Base-by-base conservation (phyloP, 2,113 vertebrate species). In the Cryptomyrus ogoouensis region DNA sequence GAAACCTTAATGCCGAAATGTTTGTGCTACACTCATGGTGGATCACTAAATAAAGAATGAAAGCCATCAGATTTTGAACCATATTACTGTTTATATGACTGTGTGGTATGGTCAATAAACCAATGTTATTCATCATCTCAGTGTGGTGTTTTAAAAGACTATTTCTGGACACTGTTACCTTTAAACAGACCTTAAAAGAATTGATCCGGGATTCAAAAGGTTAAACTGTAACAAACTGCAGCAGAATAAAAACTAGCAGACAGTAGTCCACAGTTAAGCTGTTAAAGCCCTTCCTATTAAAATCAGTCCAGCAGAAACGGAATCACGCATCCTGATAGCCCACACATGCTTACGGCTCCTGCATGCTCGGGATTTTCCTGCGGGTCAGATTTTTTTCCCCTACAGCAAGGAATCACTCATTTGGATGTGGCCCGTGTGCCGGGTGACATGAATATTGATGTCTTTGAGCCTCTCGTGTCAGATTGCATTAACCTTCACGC, bases 401-500 rank as follows among this genome's bases (percentile, higher is more conserved):
- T 49, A 35, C 70, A 42, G 74, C 62, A 77, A 44, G 66, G 15
- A 77, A 66, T 89, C 39, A 47, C 27, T 89, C 31, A 89, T 77
- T 89, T 89, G 47, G 88, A 77, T 74, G 46, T 58, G 44, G 44
- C 66, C 88, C 77, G 70, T 80, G 47, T 83, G 66, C 88, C 70
- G 88, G 49, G 27, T 31, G 52, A 46, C 47, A 80, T 89, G 66
- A 89, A 77, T 89, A 89, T 89, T 89, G 58, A 89, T 89, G 58
- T 89, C 49, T 44, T n/a, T 46, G 56, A 27, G 52, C 56, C 62
- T 46, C 66, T 49, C 70, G 88, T 80, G 70, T 89, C 88, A 89
- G 88, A 77, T 77, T 83, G 88, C 88, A 89, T 89, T 89, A 89
- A 77, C 88, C 88, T 89, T 80, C 74, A 80, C 74, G 35, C 31